phyloP scores from a whole-genome alignment of 2,113 vertebrate genomes.

The Henicopernis longicauda region DNA sequence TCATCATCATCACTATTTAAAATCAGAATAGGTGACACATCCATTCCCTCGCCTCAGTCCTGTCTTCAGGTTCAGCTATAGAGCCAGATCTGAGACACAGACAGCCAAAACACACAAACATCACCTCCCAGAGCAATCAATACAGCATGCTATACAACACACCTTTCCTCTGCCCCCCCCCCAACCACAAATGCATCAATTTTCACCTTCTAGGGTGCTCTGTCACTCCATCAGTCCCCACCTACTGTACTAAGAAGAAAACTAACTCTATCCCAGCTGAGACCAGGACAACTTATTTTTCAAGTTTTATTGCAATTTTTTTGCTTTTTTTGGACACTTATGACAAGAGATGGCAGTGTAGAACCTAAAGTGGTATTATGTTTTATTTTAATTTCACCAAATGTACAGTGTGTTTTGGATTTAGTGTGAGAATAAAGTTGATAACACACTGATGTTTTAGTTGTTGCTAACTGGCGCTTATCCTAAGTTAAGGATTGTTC shows the following conservation, averaged over 20 bases:
- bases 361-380: too few species aligned
- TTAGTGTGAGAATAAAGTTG: too few species aligned
- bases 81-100: background rate
- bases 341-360: too few species aligned
- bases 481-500: too few species aligned
- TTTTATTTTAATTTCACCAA: too few species aligned
- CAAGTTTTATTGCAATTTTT: too few species aligned
- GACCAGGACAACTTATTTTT: too few species aligned
- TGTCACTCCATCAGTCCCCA: background rate
- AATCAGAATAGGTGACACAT: background rate
- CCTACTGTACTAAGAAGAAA: background rate
- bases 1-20: background rate
- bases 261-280: background rate
- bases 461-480: too few species aligned
- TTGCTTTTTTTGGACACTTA: too few species aligned
- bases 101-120: background rate
- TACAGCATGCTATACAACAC: rapidly evolving
- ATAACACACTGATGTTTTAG: too few species aligned
- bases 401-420: too few species aligned
- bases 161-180: background rate
- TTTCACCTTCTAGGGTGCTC: background rate
- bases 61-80: background rate
- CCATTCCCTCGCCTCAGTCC: background rate
- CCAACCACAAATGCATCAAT: background rate
- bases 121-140: background rate